Conservation (phyloP, 2,888 invertebrate species). For the Catocala nupta region DNA sequence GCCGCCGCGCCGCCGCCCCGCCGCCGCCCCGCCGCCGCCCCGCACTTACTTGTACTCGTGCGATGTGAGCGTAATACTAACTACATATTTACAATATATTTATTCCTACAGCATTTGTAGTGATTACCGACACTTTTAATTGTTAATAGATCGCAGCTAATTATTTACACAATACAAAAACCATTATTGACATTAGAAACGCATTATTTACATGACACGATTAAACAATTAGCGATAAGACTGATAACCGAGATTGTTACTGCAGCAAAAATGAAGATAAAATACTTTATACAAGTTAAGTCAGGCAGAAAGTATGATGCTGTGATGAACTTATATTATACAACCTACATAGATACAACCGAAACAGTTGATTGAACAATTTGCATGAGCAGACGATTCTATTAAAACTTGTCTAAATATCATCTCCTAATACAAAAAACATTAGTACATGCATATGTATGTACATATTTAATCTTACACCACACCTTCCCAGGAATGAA, state of each 20-base stretch:
- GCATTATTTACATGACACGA: constrained; percentile 29
- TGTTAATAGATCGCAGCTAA: constrained; percentile 30
- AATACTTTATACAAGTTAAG: too few relatives aligned
- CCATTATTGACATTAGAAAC: constrained; percentile 25
- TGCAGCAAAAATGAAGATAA: constrained; percentile 15
- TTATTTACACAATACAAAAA: constrained; percentile 45
- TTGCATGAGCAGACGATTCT: too few relatives aligned
- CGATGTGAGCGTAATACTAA: constrained; percentile 33
- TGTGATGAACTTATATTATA: too few relatives aligned
- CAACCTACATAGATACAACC: too few relatives aligned
- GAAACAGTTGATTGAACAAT: too few relatives aligned
- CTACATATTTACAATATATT: constrained; percentile 43
- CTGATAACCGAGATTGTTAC: constrained; percentile 9
- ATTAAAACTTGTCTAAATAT: too few relatives aligned
- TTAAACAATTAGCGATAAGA: constrained; percentile 4
- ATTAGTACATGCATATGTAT: too few relatives aligned
- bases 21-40: constrained; percentile 24
- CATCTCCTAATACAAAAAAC: too few relatives aligned
- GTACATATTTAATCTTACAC: too few relatives aligned
- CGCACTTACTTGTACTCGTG: too few relatives aligned
- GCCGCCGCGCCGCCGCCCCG: constrained; percentile 27
- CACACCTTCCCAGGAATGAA: too few relatives aligned
- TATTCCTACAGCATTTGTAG: neutral
- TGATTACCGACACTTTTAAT: neutral
- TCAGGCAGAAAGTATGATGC: too few relatives aligned